A percentile compares a stretch with the other conserved stretches of the same genome.
Conservation (phyloP, 2,113 vertebrate species). For the Corvus cornix region DNA sequence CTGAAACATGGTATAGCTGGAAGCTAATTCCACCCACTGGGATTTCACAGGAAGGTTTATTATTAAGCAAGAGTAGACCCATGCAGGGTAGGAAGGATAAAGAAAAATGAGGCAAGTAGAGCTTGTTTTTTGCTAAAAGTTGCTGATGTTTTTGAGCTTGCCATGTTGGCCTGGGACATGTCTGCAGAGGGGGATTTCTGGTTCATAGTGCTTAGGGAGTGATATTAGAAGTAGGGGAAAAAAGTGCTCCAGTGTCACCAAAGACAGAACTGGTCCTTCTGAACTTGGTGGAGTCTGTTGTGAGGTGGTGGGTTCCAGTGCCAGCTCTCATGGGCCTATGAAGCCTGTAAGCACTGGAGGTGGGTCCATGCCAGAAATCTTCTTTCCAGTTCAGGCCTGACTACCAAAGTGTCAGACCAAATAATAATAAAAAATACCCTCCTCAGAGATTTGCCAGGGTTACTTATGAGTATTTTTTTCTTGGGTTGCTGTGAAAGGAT, state of each 20-base stretch:
- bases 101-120: background rate
- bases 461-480: background rate
- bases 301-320: background rate
- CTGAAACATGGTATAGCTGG: background rate
- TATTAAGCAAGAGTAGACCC: background rate
- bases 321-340: background rate
- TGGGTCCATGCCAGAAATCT: background rate
- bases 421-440: background rate
- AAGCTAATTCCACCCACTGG: background rate
- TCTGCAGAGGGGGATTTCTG: background rate
- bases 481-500: background rate
- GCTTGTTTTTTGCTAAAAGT: background rate
- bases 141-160: background rate
- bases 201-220: background rate
- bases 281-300: accelerated
- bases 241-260: background rate
- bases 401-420: background rate
- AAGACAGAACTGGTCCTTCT: background rate
- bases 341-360: background rate
- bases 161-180: background rate
- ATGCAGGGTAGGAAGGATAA: background rate
- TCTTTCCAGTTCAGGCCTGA: background rate
- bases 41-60: background rate
- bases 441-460: background rate
- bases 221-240: background rate